These are phyloP conservation scores for Umimayanthus chanpuru DNA, from an alignment of 92 coral and sea anemone genomes.

Conservation along the genomic window DNA sequence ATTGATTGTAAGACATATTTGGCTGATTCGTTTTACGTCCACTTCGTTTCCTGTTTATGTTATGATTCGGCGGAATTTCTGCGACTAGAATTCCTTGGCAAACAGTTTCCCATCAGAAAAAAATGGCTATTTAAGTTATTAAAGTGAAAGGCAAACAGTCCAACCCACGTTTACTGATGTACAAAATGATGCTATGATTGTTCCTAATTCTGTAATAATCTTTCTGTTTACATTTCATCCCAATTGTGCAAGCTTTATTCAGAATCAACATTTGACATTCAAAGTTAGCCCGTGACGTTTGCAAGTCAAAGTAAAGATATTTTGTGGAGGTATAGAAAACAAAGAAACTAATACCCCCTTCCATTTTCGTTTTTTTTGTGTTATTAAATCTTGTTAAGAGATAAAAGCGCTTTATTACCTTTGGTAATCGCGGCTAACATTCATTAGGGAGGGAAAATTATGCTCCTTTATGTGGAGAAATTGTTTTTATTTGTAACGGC, in stretches of 20 bases:
- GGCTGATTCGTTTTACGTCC: neutral
- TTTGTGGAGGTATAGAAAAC: neutral
- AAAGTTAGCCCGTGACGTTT: neutral
- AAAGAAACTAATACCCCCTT: neutral
- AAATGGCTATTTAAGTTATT: neutral
- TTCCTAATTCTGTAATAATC: neutral
- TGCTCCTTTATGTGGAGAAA: neutral
- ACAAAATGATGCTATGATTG: neutral
- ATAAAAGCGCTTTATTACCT: conserved; percentile 14
- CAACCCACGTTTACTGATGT: neutral
- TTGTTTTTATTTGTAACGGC: conserved; percentile 32
- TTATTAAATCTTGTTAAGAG: conserved; percentile 13
- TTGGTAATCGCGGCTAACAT: conserved; percentile 13
- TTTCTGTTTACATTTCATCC: neutral
- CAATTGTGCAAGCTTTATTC: neutral
- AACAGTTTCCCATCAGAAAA: neutral
- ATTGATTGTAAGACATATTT: neutral
- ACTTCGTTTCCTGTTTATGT: neutral
- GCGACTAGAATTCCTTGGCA: neutral
- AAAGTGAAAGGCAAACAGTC: neutral
- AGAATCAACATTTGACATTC: conserved; percentile 11
- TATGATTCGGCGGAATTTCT: conserved; percentile 6
- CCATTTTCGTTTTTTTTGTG: neutral
- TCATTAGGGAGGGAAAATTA: conserved; percentile 21
- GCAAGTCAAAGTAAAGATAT: neutral